Base-by-base conservation (phyloP, 2,888 invertebrate genomes). In the Muschampia plurimacula region DNA sequence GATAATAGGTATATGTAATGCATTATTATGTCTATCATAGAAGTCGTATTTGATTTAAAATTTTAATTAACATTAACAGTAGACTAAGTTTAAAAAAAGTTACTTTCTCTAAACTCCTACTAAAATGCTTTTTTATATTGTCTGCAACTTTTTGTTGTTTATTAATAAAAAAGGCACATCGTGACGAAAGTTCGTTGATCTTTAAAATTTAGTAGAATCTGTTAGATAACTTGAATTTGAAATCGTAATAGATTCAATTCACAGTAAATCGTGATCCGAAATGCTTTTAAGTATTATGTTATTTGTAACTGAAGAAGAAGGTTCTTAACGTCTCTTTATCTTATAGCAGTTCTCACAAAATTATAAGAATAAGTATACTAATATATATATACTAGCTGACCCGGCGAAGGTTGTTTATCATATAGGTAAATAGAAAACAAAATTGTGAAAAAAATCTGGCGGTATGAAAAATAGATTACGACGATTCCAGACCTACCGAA, bases 181-280 rank as follows among this genome's bases (percentile, higher is more conserved):
- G 57, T 70, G 65, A 32, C 32, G 36, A 41, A n/a, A 65, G 70
- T 64, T 70, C 65, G 32, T 65, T 70, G 70, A 41, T 63, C 70
- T 70, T 69, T 32, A 22, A 32, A 44, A 44, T 41, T 46, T 28
- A 59, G 46, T 57, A 13, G 57, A 65, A 44, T 52, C 63, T 69
- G 63, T 69, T 69, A 69, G 63, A 55, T 63, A 69, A 69, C 41
- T 55, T 41, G 44, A 69, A 55, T 55, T 39, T 69, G 6, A 69
- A 62, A 62, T 67, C 66, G 55, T 59, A 67, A 67, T 67, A 41
- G 39, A 39, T 62, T 62, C 39, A 68, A 46, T 60, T 52, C 15
- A 55, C 41, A 52, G 49, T 12, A 69, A 55, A 63, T 52, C 57
- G 59, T 67, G 59, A 59, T 59, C 28, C 5, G 44, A 67, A 67